These are phyloP conservation scores for Lucilia cuprina DNA, from an alignment of 1,140 invertebrate species.

Conservation along the genomic window DNA sequence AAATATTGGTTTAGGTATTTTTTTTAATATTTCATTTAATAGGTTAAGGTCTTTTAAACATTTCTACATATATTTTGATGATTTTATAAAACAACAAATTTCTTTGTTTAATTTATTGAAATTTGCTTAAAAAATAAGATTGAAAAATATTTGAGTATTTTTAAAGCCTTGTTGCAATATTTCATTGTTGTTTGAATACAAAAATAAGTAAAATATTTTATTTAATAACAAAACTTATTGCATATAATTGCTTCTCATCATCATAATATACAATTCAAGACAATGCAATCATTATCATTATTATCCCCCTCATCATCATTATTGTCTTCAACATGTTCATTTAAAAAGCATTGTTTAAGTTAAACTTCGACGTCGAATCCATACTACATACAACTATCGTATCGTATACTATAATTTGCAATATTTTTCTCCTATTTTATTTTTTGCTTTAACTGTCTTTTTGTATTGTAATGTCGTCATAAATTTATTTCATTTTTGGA, in stretches of 20 bases:
- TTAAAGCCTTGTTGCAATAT: background rate
- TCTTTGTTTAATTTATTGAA: too few species aligned
- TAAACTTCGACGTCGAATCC: background rate
- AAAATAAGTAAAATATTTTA: background rate
- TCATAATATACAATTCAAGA: background rate
- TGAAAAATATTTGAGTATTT: background rate
- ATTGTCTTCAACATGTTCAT: too few species aligned
- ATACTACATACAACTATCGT: too few species aligned
- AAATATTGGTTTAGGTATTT: too few species aligned
- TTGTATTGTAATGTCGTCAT: background rate
- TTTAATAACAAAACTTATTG: background rate
- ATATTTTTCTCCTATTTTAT: background rate
- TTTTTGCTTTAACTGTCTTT: background rate
- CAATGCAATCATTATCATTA: background rate
- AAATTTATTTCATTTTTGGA: background rate
- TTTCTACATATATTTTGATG: too few species aligned
- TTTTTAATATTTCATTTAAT: too few species aligned
- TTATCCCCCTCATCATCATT: background rate
- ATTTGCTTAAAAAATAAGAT: too few species aligned
- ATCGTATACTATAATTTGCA: background rate
- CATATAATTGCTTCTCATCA: background rate
- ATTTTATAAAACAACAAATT: too few species aligned
- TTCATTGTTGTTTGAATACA: background rate
- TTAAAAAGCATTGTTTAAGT: background rate
- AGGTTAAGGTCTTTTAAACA: too few species aligned